Evolutionary conservation across 1,140 invertebrate genomes (phyloP).

Genomic region (Euborellia annulipes): DNA sequence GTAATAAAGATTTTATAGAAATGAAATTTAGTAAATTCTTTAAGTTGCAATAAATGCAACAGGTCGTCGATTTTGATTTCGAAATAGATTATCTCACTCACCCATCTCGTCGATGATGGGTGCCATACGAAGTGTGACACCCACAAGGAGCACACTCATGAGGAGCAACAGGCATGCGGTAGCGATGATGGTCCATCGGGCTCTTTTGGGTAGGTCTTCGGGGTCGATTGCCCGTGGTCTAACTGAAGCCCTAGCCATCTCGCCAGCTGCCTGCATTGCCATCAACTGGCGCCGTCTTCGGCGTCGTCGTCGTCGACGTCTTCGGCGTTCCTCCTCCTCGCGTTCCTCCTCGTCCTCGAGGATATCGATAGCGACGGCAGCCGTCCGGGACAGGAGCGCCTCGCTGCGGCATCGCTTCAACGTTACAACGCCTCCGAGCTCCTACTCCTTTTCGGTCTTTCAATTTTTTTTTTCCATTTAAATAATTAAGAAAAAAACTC

Average conservation of each 20-base stretch:
- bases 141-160: constrained; percentile 74
- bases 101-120: constrained; percentile 86
- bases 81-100: no score
- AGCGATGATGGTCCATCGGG: constrained; percentile 74
- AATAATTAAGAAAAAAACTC: no score
- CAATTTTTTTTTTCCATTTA: no score
- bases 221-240: constrained; percentile 37
- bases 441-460: no score
- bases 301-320: constrained; percentile 25
- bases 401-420: no score
- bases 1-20: no score
- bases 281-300: constrained; percentile 24
- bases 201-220: constrained; percentile 61
- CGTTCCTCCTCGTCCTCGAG: background rate
- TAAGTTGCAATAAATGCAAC: no score
- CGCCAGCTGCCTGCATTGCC: constrained; percentile 16
- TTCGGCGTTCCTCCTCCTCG: constrained; percentile 19
- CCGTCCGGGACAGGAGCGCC: no score
- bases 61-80: no score
- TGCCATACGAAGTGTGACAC: constrained; percentile 73
- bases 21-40: no score
- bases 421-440: no score
- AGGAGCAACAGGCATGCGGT: constrained; percentile 70
- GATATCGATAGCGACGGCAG: no score
- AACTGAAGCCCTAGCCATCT: constrained; percentile 21